A percentile compares a stretch with the other conserved stretches of the same genome.
Evolutionary conservation across 2,113 vertebrate species (phyloP).

Genomic region (Probosciger aterrimus): DNA sequence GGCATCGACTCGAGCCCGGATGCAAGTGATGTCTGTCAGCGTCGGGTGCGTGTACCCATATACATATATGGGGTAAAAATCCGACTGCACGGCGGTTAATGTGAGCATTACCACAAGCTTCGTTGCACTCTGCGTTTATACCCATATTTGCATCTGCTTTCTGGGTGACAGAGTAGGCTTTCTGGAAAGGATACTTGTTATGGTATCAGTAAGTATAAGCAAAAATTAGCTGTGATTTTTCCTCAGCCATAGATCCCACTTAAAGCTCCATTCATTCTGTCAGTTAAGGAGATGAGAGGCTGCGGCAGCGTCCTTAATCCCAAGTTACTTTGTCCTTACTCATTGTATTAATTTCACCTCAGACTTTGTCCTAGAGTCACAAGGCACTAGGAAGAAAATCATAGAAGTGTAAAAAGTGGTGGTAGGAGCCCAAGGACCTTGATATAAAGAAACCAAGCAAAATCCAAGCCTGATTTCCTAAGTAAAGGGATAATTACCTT

Average conservation of each 20-base stretch:
- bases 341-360: neutral
- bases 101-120: neutral
- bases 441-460: neutral
- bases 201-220: neutral
- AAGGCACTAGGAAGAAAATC: neutral
- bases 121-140: neutral
- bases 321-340: neutral
- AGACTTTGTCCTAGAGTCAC: constrained; percentile 34
- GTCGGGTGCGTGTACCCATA: neutral
- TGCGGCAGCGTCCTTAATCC: neutral
- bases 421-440: neutral
- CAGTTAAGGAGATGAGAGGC: neutral
- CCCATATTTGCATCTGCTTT: constrained; percentile 19
- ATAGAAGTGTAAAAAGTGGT: neutral
- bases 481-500: constrained; percentile 39
- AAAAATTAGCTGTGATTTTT: constrained; percentile 4
- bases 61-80: neutral
- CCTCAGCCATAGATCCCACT: neutral
- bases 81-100: neutral
- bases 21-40: neutral
- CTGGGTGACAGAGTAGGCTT: neutral
- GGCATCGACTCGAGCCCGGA: fast-evolving
- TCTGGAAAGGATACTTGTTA: neutral
- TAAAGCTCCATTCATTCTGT: neutral
- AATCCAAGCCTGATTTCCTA: neutral